A percentile compares a stretch with the other conserved stretches of the same genome.
Evolutionary conservation across 2,888 invertebrate genomes (phyloP).

Genomic region (Caenorhabditis imperialis): DNA sequence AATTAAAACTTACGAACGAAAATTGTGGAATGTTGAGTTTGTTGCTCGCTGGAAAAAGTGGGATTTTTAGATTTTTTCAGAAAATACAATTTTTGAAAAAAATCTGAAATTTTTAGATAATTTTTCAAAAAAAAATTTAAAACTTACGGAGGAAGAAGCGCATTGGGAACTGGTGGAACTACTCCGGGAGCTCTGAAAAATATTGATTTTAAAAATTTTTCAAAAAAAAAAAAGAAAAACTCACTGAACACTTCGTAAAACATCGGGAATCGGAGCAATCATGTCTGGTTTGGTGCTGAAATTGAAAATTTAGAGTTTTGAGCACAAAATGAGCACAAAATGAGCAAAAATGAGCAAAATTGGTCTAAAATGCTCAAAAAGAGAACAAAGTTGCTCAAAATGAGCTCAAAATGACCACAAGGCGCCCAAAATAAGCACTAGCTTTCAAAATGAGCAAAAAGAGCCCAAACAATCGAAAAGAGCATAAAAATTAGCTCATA

Average conservation of each 20-base stretch:
- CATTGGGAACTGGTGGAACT: constrained; percentile 29
- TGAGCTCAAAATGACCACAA: too few relatives aligned
- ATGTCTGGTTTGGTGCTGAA: constrained; percentile 16
- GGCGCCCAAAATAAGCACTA: too few relatives aligned
- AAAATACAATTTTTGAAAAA: too few relatives aligned
- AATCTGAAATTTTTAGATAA: background rate
- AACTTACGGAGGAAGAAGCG: constrained; percentile 36
- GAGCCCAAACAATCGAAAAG: too few relatives aligned
- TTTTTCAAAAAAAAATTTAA: constrained; percentile 4
- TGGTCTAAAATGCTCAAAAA: too few relatives aligned
- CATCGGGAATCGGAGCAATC: constrained; percentile 32
- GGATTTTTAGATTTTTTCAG: too few relatives aligned
- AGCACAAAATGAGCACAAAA: too few relatives aligned
- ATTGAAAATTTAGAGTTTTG: background rate
- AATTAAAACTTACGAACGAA: constrained; percentile 2
- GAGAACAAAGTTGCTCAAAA: too few relatives aligned
- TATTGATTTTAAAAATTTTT: background rate
- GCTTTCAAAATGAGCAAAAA: too few relatives aligned
- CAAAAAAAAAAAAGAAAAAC: background rate
- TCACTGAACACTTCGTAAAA: constrained; percentile 2
- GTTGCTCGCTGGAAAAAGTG: background rate
- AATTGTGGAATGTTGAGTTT: background rate
- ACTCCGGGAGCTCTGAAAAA: constrained; percentile 14
- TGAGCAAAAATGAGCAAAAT: too few relatives aligned
- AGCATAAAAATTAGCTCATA: too few relatives aligned